Conservation (phyloP, 2,113 vertebrate genomes). For the Halichoerus grypus region DNA sequence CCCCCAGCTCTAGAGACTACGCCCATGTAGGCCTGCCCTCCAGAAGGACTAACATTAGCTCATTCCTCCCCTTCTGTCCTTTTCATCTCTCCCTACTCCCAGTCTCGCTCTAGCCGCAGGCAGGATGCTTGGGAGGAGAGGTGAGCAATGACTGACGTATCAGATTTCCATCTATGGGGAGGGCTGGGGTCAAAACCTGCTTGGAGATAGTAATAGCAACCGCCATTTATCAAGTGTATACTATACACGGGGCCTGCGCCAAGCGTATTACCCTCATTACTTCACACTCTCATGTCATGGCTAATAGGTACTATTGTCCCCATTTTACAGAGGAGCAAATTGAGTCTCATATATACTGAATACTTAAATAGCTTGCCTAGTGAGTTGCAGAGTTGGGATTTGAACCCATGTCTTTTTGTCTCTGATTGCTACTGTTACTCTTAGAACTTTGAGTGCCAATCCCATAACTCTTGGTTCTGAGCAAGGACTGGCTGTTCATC, state of each 20-base stretch:
- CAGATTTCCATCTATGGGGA: not conserved
- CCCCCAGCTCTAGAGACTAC: not conserved
- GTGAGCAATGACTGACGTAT: not conserved
- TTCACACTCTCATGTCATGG: not conserved
- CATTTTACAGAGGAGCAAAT: constrained; percentile 9
- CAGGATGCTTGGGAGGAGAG: constrained; percentile 4
- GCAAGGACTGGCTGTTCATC: not conserved
- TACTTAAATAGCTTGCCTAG: not conserved
- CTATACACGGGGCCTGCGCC: not conserved
- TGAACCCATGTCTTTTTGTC: not conserved
- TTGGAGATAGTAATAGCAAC: not conserved
- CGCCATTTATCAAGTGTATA: not conserved
- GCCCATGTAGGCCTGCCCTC: not conserved
- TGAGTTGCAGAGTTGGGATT: not conserved
- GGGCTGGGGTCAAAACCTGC: not conserved
- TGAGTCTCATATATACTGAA: not conserved
- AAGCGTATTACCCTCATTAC: not conserved
- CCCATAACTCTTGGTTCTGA: not conserved
- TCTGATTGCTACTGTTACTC: not conserved
- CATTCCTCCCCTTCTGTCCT: not conserved
- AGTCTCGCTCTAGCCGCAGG: not conserved
- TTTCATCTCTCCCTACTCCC: not conserved
- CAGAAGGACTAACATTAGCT: not conserved
- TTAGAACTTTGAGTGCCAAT: not conserved
- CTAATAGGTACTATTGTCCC: not conserved